Evolutionary conservation across 2,888 invertebrate species (phyloP), one percentile per base, ranked within the genome.

Genomic region (Drosophila mimetica): DNA sequence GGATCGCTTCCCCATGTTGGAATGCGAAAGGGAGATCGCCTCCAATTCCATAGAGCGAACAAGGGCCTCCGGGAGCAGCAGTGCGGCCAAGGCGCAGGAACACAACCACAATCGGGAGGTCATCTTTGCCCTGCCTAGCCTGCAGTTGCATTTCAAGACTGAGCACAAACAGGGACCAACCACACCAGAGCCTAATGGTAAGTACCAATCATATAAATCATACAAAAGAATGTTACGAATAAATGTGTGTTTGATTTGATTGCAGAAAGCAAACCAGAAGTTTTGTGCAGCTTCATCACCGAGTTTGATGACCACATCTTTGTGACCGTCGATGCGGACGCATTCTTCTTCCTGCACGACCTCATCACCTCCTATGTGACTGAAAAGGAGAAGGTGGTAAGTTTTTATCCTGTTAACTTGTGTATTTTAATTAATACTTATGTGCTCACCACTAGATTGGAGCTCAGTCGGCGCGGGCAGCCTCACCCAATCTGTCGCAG

Each of bases 301-400:
- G 98, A 99, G 92, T 99, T 99, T 92, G 98, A 99, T 91, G 98
- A 99, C 92, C 98, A 99, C 91, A 99, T 99, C 88, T 98, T 97
- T 92, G 98, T 99, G 71, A 98, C 98, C 0, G 98, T 98, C 74
- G 98, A 99, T 92, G 99, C 99, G 1, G 99, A 99, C 92, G 97
- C 98, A 1, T 98, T 99, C 93, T 96, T 99, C 92, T 99, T 99
- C 92, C 93, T 99, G 32, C 99, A 99, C 91, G 99, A 99, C 92
- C 94, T 99, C 64, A 97, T 99, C 77, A 97, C 97, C 1, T 97
- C 98, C 0, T 99, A 99, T 91, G 95, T 99, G 59, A 97, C 96
- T 91, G 98, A 98, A 91, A 97, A 97, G 91, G 97, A 98, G 86
- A 93, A 95, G 92, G 94, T 96, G 91, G 96, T 96, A 88, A 92